Conservation (phyloP, 1,140 invertebrate genomes). For the Episyrphus balteatus region DNA sequence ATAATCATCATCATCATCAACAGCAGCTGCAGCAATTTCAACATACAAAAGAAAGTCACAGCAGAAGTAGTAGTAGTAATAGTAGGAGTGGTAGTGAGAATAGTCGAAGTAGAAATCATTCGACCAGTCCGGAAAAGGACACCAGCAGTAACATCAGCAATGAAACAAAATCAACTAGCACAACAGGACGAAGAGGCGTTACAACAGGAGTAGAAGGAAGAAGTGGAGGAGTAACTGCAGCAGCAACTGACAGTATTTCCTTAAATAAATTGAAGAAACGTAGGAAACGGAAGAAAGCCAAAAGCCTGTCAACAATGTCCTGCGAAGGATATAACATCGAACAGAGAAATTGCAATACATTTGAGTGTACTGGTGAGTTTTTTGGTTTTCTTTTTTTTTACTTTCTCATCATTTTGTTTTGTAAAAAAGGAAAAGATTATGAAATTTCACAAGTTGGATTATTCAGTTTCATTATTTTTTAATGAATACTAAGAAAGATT, state of each 20-base stretch:
- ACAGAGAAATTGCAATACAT: constrained; percentile 35
- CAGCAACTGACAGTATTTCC: too few relatives aligned
- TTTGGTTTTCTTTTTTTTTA: neutral
- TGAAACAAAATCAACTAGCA: neutral
- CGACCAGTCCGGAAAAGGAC: neutral
- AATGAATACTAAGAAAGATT: neutral
- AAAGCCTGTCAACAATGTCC: constrained; percentile 27
- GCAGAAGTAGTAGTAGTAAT: neutral
- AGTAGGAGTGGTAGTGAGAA: neutral
- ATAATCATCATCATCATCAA: too few relatives aligned
- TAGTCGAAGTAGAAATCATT: constrained; percentile 2
- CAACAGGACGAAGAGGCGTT: neutral
- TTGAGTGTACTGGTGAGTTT: constrained; percentile 34
- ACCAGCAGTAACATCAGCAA: neutral
- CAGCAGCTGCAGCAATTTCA: too few relatives aligned
- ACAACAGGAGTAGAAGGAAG: neutral
- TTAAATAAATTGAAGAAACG: neutral
- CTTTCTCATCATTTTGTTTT: too few relatives aligned
- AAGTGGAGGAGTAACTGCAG: too few relatives aligned
- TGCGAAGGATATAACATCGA: constrained; percentile 36
- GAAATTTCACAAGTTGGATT: neutral
- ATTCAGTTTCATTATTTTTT: neutral
- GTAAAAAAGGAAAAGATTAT: neutral
- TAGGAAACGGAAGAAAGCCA: constrained; percentile 24
- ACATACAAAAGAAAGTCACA: too few relatives aligned